Evolutionary conservation across 2,113 vertebrate genomes (phyloP), one percentile per base, ranked within the genome.

Genomic region (Podocnemis expansa): DNA sequence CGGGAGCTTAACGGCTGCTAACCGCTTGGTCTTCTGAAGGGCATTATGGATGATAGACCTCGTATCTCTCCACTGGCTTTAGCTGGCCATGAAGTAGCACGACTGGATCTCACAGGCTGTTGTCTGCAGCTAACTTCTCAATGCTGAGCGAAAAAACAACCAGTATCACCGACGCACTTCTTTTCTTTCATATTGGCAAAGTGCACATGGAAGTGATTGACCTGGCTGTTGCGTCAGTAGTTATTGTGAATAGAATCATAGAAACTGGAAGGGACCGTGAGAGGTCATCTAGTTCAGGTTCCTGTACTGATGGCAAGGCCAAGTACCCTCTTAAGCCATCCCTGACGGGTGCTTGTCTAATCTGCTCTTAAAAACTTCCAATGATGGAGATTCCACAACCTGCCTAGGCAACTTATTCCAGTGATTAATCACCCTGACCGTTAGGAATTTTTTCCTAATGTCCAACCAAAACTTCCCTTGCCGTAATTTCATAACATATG

Each of bases 121-220:
- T 34, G 60, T 14, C 16, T 67, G 58, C 6, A 82, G 89, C 87
- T 97, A 79, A 82, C 27, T 94, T 93, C 85, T 87, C 38, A 0
- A 43, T 86, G 10, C 47, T 10, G 88, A 75, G 70, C 25, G 38
- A 34, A n/a, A 49, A 86, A 96, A 81, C 41, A 10, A 87, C 10
- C 38, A 94, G 45, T 81, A 51, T 55, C 75, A 38, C 41, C 43
- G 55, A 60, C 84, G 29, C 38, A 49, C 24, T 25, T 75, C 70
- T 43, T 75, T 38, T 22, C 56, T 87, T 70, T 55, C 34, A 4
- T 78, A 70, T 52, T 41, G 29, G 80, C n/a, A 21, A 10, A 70
- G 76, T 7, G 4, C 1, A 14, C 34, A 67, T n/a, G 11, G 73
- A 17, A 2, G 1, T 7, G 29, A 0, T 4, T 52, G 49, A 55